phyloP scores from a whole-genome alignment of 2,797 vertebrate genomes.

The Chelon auratus region DNA sequence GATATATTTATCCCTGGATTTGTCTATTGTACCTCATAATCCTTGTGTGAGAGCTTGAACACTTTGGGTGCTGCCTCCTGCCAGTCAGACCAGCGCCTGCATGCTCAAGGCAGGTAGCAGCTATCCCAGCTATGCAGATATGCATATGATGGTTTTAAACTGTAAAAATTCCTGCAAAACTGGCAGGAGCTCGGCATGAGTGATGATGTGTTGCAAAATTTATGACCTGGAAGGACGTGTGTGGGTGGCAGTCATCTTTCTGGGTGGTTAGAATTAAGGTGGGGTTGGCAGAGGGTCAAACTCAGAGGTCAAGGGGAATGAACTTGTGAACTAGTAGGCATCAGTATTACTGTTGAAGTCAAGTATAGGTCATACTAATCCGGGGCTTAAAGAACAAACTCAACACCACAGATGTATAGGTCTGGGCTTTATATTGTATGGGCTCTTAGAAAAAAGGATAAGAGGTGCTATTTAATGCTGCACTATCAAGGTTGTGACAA shows the following conservation, averaged over 20 bases:
- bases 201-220: constrained; percentile 74
- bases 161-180: constrained; percentile 69
- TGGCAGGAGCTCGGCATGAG: constrained; percentile 50
- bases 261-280: constrained; percentile 16
- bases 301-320: constrained; percentile 60
- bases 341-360: constrained; percentile 70
- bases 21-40: constrained; percentile 40
- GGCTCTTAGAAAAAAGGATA: background rate
- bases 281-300: constrained; percentile 38
- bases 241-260: constrained; percentile 2
- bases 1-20: constrained; percentile 37
- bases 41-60: constrained; percentile 19
- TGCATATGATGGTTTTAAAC: constrained; percentile 73
- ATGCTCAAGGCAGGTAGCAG: constrained; percentile 48
- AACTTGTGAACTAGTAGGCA: constrained; percentile 70
- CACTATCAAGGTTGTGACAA: background rate
- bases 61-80: constrained; percentile 7
- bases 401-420: constrained; percentile 68
- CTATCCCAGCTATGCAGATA: constrained; percentile 66
- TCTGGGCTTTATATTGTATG: constrained; percentile 55
- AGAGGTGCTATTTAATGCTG: background rate
- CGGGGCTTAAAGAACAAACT: constrained; percentile 64
- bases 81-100: constrained; percentile 29
- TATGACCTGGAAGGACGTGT: constrained; percentile 63
- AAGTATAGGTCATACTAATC: constrained; percentile 79